phyloP scores from a whole-genome alignment of 2,888 invertebrate genomes.

The Emesis furor region DNA sequence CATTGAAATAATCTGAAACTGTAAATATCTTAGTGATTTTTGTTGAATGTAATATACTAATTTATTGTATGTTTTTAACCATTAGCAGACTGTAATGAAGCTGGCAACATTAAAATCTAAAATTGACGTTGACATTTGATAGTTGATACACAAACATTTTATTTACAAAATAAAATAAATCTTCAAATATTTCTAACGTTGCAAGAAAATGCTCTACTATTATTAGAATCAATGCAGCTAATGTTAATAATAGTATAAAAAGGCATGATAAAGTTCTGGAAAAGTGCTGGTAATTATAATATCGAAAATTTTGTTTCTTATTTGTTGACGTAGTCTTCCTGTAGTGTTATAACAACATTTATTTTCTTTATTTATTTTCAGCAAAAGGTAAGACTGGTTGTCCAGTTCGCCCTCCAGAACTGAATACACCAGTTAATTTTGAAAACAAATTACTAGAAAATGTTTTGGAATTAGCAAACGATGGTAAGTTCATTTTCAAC shows the following conservation, averaged over 20 bases:
- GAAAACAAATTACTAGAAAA: constrained; percentile 75
- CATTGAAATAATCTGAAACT: no score
- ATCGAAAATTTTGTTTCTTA: not conserved
- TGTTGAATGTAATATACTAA: no score
- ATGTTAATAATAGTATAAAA: constrained; percentile 37
- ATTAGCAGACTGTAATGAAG: not conserved
- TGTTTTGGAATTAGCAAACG: constrained; percentile 81
- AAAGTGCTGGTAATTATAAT: constrained; percentile 93
- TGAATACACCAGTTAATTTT: constrained; percentile 71
- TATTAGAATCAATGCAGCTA: not conserved
- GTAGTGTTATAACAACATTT: constrained; percentile 12
- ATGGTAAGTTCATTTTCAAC: constrained; percentile 80
- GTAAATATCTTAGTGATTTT: no score
- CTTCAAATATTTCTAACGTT: not conserved
- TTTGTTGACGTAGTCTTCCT: constrained; percentile 26
- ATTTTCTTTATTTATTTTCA: constrained; percentile 75
- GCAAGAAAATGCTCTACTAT: not conserved
- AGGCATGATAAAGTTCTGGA: constrained; percentile 96
- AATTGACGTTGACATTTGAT: constrained; percentile 1
- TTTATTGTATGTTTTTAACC: not conserved
- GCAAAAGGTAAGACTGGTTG: constrained; percentile 90
- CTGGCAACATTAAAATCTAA: not conserved
- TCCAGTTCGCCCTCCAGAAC: constrained; percentile 89
- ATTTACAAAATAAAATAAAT: constrained; percentile 15
- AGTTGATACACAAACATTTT: constrained; percentile 13